Evolutionary conservation across 2,113 vertebrate species (phyloP).

Genomic region (Edolisoma coerulescens): DNA sequence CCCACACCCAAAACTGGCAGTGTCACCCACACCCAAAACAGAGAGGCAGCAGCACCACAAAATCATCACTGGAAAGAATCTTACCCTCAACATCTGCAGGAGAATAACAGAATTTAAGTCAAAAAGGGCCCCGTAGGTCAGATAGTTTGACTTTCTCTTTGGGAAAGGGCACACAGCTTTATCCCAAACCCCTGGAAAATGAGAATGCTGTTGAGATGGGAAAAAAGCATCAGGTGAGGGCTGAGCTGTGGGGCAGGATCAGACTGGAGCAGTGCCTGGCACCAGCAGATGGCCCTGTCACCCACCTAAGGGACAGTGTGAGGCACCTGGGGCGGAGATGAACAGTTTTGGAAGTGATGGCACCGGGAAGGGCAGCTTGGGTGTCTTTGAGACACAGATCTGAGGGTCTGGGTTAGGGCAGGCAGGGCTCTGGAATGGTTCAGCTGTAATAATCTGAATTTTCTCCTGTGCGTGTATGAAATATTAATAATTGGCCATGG

Average conservation of each 20-base stretch:
- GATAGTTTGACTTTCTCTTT: accelerated
- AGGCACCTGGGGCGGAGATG: not conserved
- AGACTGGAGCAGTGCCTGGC: accelerated
- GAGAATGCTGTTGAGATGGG: not conserved
- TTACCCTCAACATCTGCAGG: not conserved
- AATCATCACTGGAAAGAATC: not conserved
- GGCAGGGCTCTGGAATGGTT: not conserved
- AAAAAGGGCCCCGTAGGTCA: not conserved
- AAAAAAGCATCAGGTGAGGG: not conserved
- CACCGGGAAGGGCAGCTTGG: not conserved
- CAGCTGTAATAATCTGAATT: not conserved
- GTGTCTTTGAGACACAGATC: not conserved
- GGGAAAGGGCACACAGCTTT: not conserved
- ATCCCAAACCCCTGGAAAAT: not conserved
- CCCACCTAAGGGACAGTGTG: not conserved
- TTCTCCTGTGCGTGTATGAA: not conserved
- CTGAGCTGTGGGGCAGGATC: not conserved
- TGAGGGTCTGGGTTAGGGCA: not conserved
- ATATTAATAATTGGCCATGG: not conserved
- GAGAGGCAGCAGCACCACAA: not conserved
- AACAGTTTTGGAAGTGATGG: not conserved
- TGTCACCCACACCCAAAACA: not conserved
- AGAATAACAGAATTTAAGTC: not conserved
- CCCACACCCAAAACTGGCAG: not conserved
- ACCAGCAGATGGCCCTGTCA: not conserved